Conservation (phyloP, 1,140 invertebrate genomes). For the Zophobas morio region DNA sequence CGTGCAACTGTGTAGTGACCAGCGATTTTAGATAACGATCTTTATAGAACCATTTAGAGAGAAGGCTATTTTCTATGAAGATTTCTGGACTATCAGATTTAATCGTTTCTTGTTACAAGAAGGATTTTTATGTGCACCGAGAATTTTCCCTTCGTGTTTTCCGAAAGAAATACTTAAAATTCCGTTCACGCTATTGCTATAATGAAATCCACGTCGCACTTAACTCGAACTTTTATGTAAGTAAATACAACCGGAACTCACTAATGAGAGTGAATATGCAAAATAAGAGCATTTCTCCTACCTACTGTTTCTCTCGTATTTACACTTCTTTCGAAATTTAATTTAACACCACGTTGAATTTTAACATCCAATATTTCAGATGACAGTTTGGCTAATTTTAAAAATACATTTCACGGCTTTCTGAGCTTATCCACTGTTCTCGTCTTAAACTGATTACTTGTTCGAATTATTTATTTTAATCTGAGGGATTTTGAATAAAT, state of each 20-base stretch:
- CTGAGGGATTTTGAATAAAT: conserved; percentile 17
- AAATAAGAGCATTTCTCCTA: conserved; percentile 49
- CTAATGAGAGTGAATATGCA: conserved; percentile 52
- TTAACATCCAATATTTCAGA: conserved; percentile 30
- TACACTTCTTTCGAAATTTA: conserved; percentile 40
- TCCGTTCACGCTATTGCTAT: conserved; percentile 38
- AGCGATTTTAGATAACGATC: neutral
- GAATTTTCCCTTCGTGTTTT: conserved; percentile 26
- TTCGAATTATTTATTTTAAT: conserved; percentile 38
- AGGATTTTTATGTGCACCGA: conserved; percentile 25
- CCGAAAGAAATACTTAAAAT: conserved; percentile 35
- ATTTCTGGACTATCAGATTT: conserved; percentile 9
- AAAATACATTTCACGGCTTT: conserved; percentile 31
- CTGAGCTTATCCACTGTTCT: neutral
- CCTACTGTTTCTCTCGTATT: conserved; percentile 38
- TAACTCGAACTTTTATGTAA: conserved; percentile 51
- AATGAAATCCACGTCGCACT: conserved; percentile 39
- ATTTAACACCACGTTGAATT: conserved; percentile 39
- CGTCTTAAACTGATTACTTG: conserved; percentile 21
- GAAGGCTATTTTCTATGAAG: neutral
- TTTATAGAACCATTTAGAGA: neutral
- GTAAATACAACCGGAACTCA: conserved; percentile 49
- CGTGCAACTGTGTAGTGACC: neutral
- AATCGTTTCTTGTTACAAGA: conserved; percentile 18
- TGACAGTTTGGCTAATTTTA: conserved; percentile 40